A percentile compares a stretch with the other conserved stretches of the same genome.
phyloP scores from a whole-genome alignment of 53 echinoderm and acorn worm species.

The Astropecten irregularis region DNA sequence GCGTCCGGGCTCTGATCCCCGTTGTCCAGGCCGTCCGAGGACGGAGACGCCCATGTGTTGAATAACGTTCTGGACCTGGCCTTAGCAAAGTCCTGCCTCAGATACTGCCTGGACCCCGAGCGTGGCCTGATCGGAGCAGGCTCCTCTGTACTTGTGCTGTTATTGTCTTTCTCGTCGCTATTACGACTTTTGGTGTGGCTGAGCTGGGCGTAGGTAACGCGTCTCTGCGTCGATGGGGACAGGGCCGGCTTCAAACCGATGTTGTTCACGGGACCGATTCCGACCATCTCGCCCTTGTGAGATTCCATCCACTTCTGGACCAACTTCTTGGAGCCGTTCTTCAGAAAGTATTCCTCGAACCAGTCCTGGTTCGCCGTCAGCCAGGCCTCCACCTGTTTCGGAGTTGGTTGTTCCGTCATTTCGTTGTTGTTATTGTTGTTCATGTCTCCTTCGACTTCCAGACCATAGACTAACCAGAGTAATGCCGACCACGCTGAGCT shows the following conservation, averaged over 20 bases:
- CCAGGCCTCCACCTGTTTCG: constrained; percentile 85
- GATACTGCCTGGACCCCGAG: constrained; percentile 93
- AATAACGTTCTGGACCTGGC: constrained; percentile 90
- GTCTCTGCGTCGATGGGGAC: constrained; percentile 54
- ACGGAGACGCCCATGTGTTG: constrained; percentile 86
- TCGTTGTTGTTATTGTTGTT: background rate
- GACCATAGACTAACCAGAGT: constrained; percentile 41
- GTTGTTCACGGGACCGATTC: constrained; percentile 9
- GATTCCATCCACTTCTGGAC: constrained; percentile 83
- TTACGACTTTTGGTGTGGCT: constrained; percentile 30
- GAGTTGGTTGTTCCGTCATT: background rate
- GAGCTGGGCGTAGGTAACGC: constrained; percentile 47
- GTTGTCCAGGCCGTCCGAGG: constrained; percentile 35
- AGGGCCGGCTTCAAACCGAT: constrained; percentile 25
- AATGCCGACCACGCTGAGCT: constrained; percentile 48
- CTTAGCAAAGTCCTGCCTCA: constrained; percentile 94
- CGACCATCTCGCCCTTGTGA: constrained; percentile 55
- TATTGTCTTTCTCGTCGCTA: constrained; percentile 42
- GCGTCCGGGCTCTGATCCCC: constrained; percentile 55
- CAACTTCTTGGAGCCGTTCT: constrained; percentile 66
- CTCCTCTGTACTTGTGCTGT: constrained; percentile 6
- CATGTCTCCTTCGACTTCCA: background rate
- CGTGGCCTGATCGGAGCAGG: constrained; percentile 74
- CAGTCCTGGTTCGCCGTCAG: constrained; percentile 83
- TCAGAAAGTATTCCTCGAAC: constrained; percentile 92